These are phyloP conservation scores for Rhagonycha lutea DNA, from an alignment of 2,888 invertebrate species.

Conservation along the genomic window DNA sequence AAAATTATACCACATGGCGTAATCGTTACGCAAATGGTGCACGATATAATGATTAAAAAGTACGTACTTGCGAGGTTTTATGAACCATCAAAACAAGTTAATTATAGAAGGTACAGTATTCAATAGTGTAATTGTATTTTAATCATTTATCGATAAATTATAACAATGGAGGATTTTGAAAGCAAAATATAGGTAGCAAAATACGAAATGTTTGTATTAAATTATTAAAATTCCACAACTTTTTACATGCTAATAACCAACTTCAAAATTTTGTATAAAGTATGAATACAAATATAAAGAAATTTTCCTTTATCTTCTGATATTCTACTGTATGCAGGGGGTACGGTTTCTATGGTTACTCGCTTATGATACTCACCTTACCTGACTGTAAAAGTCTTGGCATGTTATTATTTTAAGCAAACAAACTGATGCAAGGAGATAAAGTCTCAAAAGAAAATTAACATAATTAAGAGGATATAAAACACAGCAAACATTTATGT, in stretches of 20 bases:
- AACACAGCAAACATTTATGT: conserved; percentile 16
- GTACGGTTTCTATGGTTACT: conserved; percentile 6
- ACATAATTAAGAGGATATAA: conserved; percentile 43
- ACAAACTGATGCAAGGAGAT: conserved; percentile 38
- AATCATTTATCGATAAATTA: background rate
- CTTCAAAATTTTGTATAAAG: conserved; percentile 9
- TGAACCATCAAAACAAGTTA: background rate
- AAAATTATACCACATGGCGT: too few relatives aligned
- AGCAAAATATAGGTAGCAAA: background rate
- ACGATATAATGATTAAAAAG: background rate
- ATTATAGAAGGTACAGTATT: background rate
- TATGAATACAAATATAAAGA: conserved; percentile 11
- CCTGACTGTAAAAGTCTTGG: conserved; percentile 15
- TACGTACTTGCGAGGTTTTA: background rate
- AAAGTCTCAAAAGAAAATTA: conserved; percentile 41
- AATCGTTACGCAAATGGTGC: background rate
- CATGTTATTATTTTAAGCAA: conserved; percentile 30
- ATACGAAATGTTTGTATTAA: background rate
- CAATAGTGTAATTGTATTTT: background rate
- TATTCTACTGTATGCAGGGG: background rate
- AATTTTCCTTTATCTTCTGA: background rate
- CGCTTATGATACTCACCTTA: background rate
- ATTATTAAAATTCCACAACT: background rate
- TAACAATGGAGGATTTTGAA: background rate
- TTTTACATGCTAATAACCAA: conserved; percentile 10